Evolutionary conservation across 2,888 invertebrate species (phyloP).

Genomic region (Ormyrus nitidulus): DNA sequence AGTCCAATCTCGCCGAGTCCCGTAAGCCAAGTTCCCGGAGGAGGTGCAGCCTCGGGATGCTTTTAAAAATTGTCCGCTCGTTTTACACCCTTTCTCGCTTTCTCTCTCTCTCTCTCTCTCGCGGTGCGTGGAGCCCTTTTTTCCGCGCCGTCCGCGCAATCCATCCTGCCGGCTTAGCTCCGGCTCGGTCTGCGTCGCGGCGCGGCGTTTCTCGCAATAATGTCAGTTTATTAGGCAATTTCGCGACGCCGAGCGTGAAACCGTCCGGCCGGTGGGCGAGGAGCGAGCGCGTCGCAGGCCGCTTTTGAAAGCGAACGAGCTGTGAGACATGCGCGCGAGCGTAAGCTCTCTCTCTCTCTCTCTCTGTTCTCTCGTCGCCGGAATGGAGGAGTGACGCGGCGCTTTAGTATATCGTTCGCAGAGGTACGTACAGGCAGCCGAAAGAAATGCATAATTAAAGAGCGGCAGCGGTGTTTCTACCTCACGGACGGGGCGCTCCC

Average conservation of each 20-base stretch:
- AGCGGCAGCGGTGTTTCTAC: not conserved
- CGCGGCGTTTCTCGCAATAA: constrained; percentile 52
- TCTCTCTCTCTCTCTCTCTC: not conserved
- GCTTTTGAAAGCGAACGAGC: constrained; percentile 42
- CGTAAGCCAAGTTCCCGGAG: constrained; percentile 11
- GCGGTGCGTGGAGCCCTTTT: not conserved
- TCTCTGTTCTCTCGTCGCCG: not conserved
- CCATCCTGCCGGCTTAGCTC: too few species aligned
- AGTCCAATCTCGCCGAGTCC: constrained; percentile 3
- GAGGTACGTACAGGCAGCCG: not conserved
- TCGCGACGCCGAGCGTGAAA: constrained; percentile 50
- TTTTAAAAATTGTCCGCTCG: not conserved
- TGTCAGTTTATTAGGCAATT: constrained; percentile 60
- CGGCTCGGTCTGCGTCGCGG: not conserved
- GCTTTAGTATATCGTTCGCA: constrained; percentile 4
- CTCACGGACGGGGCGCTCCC: not conserved
- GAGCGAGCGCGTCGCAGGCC: not conserved
- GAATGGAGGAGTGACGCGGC: not conserved
- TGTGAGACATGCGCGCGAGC: constrained; percentile 30
- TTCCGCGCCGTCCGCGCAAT: not conserved
- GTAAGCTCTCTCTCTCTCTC: constrained; percentile 3
- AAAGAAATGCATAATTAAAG: constrained; percentile 43
- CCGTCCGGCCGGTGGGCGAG: not conserved
- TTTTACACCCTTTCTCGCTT: not conserved
- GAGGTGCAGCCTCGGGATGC: too few species aligned